These are phyloP conservation scores for Parauchenoglanis ngamensis DNA, from an alignment of 2,797 vertebrate species.

Conservation along the genomic window DNA sequence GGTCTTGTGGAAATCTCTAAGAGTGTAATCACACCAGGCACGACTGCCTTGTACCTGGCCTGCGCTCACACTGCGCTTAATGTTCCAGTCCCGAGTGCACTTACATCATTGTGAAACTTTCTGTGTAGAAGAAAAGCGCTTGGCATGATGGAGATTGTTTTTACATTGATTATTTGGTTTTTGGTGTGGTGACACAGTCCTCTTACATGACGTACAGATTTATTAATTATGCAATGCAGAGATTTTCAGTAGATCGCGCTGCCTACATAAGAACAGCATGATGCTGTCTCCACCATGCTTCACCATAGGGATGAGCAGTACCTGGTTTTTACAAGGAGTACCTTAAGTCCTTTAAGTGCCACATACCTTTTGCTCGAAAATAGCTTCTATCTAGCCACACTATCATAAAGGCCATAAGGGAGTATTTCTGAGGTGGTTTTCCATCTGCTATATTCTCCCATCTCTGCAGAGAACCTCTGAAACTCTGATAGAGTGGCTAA, in stretches of 20 bases:
- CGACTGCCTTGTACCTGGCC: too few relatives aligned
- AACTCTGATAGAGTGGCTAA: background rate
- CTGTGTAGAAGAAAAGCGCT: too few relatives aligned
- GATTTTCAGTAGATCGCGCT: too few relatives aligned
- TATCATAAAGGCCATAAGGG: background rate
- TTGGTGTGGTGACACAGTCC: too few relatives aligned
- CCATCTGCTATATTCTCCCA: background rate
- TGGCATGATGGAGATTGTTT: too few relatives aligned
- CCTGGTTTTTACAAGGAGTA: background rate
- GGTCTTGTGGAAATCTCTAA: background rate
- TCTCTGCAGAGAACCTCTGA: background rate
- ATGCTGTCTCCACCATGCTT: background rate
- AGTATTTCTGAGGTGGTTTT: background rate
- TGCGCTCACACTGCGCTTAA: too few relatives aligned
- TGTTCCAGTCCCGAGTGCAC: too few relatives aligned
- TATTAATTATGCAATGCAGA: too few relatives aligned
- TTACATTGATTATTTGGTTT: too few relatives aligned
- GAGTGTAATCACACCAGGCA: background rate
- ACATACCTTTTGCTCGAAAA: background rate
- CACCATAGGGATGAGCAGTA: background rate
- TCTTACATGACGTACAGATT: too few relatives aligned
- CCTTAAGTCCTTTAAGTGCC: background rate
- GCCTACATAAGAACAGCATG: background rate
- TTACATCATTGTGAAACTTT: too few relatives aligned
- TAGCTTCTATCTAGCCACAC: background rate